A percentile compares a stretch with the other conserved stretches of the same genome.
These are phyloP conservation scores for Chironomus tentans DNA, from an alignment of 2,888 invertebrate genomes.

Conservation along the genomic window DNA sequence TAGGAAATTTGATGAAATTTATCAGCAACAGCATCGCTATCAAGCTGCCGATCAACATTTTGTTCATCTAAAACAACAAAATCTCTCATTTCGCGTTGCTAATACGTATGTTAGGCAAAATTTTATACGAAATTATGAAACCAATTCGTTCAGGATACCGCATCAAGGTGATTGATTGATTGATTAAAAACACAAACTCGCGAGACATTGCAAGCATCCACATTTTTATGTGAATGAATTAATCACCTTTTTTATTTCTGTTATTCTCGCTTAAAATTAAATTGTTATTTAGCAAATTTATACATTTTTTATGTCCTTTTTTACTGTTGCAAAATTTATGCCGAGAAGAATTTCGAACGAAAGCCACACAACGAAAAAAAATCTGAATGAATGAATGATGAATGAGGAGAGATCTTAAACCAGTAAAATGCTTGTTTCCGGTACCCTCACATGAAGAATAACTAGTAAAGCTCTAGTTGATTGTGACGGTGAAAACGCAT, in stretches of 20 bases:
- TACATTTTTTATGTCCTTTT: neutral
- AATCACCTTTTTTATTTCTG: neutral
- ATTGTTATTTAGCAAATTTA: too few species aligned
- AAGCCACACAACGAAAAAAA: neutral
- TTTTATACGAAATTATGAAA: slow-evolving; percentile 17
- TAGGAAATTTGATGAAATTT: slow-evolving; percentile 20
- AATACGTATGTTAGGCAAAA: slow-evolving; percentile 18
- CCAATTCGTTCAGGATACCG: slow-evolving; percentile 20
- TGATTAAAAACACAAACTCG: neutral
- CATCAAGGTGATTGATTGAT: slow-evolving; percentile 5
- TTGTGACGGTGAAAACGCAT: too few species aligned
- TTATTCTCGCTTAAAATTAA: neutral
- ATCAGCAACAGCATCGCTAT: slow-evolving; percentile 21
- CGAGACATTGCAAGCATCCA: neutral
- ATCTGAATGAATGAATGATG: neutral
- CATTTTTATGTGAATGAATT: neutral
- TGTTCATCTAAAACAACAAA: slow-evolving; percentile 15
- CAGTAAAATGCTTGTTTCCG: neutral
- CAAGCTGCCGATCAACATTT: neutral
- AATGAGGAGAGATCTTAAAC: neutral
- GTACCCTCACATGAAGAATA: neutral
- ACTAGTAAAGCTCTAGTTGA: neutral
- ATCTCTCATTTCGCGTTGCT: slow-evolving; percentile 22
- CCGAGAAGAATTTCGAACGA: neutral
- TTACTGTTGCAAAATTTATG: neutral